Evolutionary conservation across 2,797 vertebrate species (phyloP), one percentile per base, ranked within the genome.

Genomic region (Ceryle rudis): DNA sequence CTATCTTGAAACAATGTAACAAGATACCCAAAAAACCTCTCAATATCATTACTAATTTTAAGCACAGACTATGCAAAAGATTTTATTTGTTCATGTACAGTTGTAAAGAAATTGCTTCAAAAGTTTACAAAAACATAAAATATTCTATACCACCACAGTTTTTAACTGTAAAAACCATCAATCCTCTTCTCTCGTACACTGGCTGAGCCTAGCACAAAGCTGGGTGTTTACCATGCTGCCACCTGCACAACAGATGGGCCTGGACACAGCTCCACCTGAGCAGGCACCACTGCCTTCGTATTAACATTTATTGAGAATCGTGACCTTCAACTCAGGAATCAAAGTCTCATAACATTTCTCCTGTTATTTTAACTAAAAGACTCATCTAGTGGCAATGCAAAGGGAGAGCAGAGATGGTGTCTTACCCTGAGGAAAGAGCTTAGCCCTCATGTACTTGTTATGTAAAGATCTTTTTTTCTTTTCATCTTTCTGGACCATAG

Each of bases 131-230:
- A 73, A 81, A 3, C 21, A 2, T 35, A 47, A 54, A 64, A 41
- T 12, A 55, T 26, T 54, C 29, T 51, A 47, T 42, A 6, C 9
- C 4, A 41, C 14, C 39, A 5, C 5, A 16, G 46, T 84, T 39
- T 47, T 66, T 5, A 4, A 6, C 35, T 75, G 41, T 28, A 66
- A 71, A 80, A 73, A 6, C 0, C 21, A 66, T 11, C 31, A 49
- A 22, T 52, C 18, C 42, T n/a, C 72, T 65, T 29, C 49, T 52
- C 2, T 54, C 11, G 4, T 6, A 5, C 1, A 0, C 9, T 1
- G 5, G 6, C 22, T 47, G 33, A 81, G 52, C 39, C 20, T 51
- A 25, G 47, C 69, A 64, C 1, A 4, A 16, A 67, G 44, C 44
- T 57, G 28, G 15, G 8, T 67, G 22, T 35, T 90, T 3, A 13